Evolutionary conservation across 2,888 invertebrate species (phyloP).

Genomic region (Drosophila atripex): DNA sequence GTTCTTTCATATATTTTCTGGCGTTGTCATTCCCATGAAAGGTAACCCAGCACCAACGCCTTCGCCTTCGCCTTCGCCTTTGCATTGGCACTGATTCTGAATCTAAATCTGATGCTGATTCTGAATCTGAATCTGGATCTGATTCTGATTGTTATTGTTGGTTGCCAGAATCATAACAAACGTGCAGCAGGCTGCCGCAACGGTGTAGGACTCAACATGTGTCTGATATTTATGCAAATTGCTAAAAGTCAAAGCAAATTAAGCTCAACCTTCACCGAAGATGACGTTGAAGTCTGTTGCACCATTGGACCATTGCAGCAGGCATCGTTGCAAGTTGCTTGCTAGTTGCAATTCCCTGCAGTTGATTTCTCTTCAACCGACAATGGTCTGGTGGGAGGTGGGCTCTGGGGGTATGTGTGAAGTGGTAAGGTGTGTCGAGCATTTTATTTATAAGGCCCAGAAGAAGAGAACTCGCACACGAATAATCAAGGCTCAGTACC

Average conservation of each 20-base stretch:
- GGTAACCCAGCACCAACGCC: constrained; percentile 34
- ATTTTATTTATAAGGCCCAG: constrained; percentile 45
- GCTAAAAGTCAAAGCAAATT: constrained; percentile 79
- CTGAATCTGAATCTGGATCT: constrained; percentile 36
- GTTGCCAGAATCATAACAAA: constrained; percentile 48
- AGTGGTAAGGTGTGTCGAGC: constrained; percentile 54
- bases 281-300: constrained; percentile 68
- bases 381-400: constrained; percentile 7
- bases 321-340: constrained; percentile 15
- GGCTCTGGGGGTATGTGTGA: constrained; percentile 9
- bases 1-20: constrained; percentile 54
- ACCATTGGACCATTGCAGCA: constrained; percentile 17
- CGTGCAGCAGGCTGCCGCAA: constrained; percentile 22
- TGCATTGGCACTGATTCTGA: constrained; percentile 24
- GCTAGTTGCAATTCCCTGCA: constrained; percentile 30
- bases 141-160: constrained; percentile 69
- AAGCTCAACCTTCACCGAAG: constrained; percentile 71
- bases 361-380: constrained; percentile 30
- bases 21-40: constrained; percentile 50
- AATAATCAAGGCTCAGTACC: constrained; percentile 37
- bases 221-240: constrained; percentile 79
- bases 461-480: constrained; percentile 40
- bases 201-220: constrained; percentile 42
- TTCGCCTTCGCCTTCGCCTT: constrained; percentile 13
- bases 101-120: constrained; percentile 16